Percentiles rank a stretch among this genome's conserved stretches.
These are phyloP conservation scores for Nettapus auritus DNA, from an alignment of 2,113 vertebrate species.

Conservation along the genomic window DNA sequence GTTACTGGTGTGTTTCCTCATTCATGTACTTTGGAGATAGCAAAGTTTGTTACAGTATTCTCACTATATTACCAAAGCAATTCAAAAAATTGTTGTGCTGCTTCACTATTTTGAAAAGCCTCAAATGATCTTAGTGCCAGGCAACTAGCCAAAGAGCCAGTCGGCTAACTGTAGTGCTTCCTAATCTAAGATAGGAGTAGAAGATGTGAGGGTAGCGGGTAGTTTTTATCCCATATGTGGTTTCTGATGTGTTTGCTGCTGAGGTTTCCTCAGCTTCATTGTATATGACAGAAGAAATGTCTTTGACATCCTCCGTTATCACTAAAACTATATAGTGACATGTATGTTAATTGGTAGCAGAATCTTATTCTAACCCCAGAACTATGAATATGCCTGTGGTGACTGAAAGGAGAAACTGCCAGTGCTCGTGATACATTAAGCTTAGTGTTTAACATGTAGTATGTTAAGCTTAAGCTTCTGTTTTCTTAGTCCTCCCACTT, in stretches of 20 bases:
- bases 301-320: background rate
- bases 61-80: background rate
- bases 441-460: background rate
- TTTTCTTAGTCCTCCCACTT: background rate
- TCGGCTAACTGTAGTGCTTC: background rate
- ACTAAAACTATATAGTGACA: background rate
- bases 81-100: background rate
- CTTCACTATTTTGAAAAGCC: background rate
- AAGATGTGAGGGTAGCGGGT: background rate
- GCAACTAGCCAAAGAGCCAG: background rate
- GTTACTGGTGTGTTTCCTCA: background rate
- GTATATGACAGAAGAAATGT: background rate
- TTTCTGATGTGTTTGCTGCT: background rate
- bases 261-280: background rate
- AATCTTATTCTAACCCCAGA: background rate
- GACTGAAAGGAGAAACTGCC: background rate
- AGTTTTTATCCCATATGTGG: background rate
- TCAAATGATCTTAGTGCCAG: background rate
- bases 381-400: background rate
- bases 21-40: background rate
- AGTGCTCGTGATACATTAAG: background rate
- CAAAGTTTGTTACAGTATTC: background rate
- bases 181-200: background rate
- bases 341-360: background rate
- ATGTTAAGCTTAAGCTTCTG: background rate